Conservation (phyloP, 2,113 vertebrate species). For the Marcusenius ussheri region DNA sequence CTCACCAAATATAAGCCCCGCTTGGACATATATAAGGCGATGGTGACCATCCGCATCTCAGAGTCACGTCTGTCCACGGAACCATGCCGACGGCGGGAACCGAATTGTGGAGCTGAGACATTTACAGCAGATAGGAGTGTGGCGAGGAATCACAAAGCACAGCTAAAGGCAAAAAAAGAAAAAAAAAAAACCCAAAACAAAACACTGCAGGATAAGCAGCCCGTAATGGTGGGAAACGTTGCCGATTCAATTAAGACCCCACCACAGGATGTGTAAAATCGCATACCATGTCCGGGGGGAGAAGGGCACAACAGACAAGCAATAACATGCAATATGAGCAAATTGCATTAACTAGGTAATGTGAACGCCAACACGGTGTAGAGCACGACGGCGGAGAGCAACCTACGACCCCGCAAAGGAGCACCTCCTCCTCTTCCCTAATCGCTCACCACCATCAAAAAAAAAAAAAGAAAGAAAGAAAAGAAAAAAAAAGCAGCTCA, state of each 20-base stretch:
- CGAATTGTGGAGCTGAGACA: neutral
- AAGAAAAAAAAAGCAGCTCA: constrained; percentile 41
- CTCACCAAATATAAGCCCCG: neutral
- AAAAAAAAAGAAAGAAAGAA: neutral
- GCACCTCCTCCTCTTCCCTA: neutral
- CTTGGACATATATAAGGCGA: neutral
- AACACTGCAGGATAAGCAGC: neutral
- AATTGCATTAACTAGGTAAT: neutral
- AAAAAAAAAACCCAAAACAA: neutral
- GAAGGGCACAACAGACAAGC: neutral
- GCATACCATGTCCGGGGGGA: neutral
- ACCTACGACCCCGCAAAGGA: constrained; percentile 37
- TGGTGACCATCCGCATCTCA: neutral
- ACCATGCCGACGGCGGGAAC: neutral
- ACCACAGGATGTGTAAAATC: constrained; percentile 11
- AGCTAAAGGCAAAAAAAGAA: neutral
- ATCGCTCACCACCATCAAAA: constrained; percentile 21
- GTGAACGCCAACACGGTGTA: neutral
- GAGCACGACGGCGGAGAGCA: constrained; percentile 35
- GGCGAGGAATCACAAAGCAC: neutral
- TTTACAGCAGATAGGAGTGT: neutral
- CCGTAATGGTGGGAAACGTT: neutral
- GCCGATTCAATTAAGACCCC: neutral
- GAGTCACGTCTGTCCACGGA: neutral
- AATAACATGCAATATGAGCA: neutral